Conservation (phyloP, 2,113 vertebrate species). For the Poicephalus meyeri region DNA sequence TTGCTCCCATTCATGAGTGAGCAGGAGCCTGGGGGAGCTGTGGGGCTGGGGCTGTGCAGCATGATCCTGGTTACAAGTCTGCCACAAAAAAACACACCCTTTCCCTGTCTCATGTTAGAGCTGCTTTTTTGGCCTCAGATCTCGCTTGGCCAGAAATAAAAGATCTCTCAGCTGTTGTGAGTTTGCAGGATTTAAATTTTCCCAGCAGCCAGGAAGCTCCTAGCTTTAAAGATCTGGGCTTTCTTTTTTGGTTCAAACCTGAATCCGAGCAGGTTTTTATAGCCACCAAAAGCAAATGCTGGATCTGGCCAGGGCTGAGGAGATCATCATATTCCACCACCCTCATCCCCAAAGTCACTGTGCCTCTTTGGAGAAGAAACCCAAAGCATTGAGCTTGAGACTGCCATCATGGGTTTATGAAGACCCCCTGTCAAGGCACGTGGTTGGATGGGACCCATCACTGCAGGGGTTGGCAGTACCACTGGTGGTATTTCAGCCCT, state of each 20-base stretch:
- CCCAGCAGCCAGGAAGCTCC: not conserved
- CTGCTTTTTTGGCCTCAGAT: not conserved
- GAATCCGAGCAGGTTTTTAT: not conserved
- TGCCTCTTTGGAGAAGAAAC: not conserved
- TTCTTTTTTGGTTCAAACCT: not conserved
- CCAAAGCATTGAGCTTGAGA: not conserved
- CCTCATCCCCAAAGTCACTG: not conserved
- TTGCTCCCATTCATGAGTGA: accelerated
- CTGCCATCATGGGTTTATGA: not conserved
- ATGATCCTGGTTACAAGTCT: not conserved
- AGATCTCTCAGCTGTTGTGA: not conserved
- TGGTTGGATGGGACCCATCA: not conserved
- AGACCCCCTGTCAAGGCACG: accelerated
- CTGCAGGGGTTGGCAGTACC: not conserved
- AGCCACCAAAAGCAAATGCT: not conserved
- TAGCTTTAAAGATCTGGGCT: not conserved
- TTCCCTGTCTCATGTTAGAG: not conserved
- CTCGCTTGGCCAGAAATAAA: not conserved
- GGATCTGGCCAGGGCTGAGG: not conserved
- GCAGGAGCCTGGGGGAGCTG: not conserved
- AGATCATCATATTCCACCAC: not conserved
- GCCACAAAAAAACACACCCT: not conserved
- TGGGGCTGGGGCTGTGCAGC: not conserved
- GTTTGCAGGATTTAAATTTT: not conserved
- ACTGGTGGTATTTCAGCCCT: not conserved